Evolutionary conservation across 2,113 vertebrate species (phyloP), one percentile per base, ranked within the genome.

Genomic region (Brachirus orientalis): DNA sequence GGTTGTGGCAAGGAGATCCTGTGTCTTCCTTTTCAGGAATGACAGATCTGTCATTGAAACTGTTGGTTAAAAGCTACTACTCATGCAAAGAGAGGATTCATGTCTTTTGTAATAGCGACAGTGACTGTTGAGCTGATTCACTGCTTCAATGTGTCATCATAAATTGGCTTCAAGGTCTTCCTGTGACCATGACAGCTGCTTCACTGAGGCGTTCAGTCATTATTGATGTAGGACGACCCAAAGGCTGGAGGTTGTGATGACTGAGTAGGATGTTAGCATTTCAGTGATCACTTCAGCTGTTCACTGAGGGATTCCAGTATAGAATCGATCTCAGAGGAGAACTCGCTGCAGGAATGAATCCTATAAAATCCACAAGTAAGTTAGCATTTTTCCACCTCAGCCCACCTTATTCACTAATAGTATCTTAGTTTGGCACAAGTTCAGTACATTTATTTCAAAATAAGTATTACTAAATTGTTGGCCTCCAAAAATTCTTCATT

Each of bases 51-150:
- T 28, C 28, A 28, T 3, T 28, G 28, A 28, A 28, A 28, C 28
- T 28, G 28, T 28, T 40, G 45, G 48, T 13, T 52, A 8, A 33
- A 3, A 43, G 17, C 52, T 8, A 16, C n/a, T 1, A 18, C 1
- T 83, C 69, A 53, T 57, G 67, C 61, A 20, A 11, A 12, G 44
- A 12, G 44, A 75, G 65, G 47, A 18, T 66, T 68, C 33, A 47
- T 69, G 80, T 69, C 57, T 44, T 33, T 18, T 66, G 43, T 68
- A n/a, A 48, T 18, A 4, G 6, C 52, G 75, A 59, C 75, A 43
- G 56, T 20, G 8, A 54, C 58, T 12, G 55, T 61, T 44, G 57
- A 45, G 33, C 18, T 68, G 80, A 86, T 86, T 66, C 64, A 78
- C 67, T 36, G 48, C 65, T 45, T 71, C 17, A 33, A 3, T 7